A percentile compares a stretch with the other conserved stretches of the same genome.
These are phyloP conservation scores for Squalus acanthias DNA, from an alignment of 2,797 vertebrate genomes.

Conservation along the genomic window DNA sequence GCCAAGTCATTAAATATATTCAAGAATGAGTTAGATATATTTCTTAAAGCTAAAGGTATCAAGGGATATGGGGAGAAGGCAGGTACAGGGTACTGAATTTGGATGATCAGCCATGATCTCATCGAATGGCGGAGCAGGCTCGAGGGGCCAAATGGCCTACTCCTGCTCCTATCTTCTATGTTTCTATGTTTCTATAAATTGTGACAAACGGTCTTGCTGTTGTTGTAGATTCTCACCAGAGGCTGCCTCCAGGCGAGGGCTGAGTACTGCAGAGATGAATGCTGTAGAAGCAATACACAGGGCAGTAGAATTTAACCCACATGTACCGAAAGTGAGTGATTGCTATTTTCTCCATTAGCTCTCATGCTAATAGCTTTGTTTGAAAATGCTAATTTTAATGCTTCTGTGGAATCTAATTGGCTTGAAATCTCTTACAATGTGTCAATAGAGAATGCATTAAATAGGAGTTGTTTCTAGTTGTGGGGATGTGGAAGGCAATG, in stretches of 20 bases:
- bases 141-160: too few relatives aligned
- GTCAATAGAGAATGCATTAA: not conserved
- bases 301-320: conserved; percentile 97
- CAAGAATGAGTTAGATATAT: too few relatives aligned
- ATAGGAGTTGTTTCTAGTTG: not conserved
- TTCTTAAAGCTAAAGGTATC: too few relatives aligned
- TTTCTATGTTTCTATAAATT: not conserved
- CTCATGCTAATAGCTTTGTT: not conserved
- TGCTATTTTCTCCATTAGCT: conserved; percentile 25
- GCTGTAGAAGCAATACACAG: conserved; percentile 98
- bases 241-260: conserved; percentile 86
- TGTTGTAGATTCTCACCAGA: conserved; percentile 88
- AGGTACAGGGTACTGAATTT: too few relatives aligned
- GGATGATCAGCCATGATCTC: too few relatives aligned
- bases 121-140: too few relatives aligned
- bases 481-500: not conserved
- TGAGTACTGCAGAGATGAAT: conserved; percentile 98
- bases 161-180: too few relatives aligned
- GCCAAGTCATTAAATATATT: too few relatives aligned
- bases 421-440: not conserved
- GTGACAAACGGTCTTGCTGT: conserved; percentile 52
- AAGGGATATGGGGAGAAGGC: too few relatives aligned
- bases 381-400: not conserved
- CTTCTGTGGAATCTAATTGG: not conserved
- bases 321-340: conserved; percentile 87